phyloP scores from a whole-genome alignment of 2,888 invertebrate genomes.

The Archips crataeganus region DNA sequence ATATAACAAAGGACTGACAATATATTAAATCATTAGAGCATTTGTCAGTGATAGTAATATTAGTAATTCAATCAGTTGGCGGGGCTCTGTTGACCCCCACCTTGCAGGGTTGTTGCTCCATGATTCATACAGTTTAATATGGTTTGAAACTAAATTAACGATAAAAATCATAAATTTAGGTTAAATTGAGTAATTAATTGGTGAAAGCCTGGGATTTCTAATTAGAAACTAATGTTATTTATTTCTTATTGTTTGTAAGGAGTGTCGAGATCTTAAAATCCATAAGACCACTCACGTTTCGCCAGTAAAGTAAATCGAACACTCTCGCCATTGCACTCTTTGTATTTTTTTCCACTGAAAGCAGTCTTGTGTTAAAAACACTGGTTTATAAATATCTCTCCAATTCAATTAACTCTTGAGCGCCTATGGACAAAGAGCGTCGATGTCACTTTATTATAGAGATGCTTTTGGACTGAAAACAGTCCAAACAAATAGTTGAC shows the following conservation, averaged over 20 bases:
- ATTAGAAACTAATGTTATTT: neutral
- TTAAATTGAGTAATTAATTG: neutral
- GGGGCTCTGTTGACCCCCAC: constrained; percentile 70
- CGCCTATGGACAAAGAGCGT: neutral
- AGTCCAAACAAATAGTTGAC: neutral
- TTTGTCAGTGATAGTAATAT: constrained; percentile 3
- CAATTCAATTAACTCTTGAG: neutral
- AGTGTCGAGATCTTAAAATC: neutral
- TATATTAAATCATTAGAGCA: constrained; percentile 17
- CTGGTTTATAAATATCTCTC: neutral
- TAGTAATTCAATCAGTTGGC: constrained; percentile 52
- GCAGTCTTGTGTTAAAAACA: neutral
- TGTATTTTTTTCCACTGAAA: neutral
- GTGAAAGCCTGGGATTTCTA: neutral
- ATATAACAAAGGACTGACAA: constrained; percentile 26
- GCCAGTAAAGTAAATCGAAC: neutral
- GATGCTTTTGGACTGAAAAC: neutral
- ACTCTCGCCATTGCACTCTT: neutral
- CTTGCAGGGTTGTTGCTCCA: constrained; percentile 69
- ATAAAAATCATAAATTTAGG: no score
- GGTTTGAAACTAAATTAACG: neutral
- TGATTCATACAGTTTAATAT: neutral
- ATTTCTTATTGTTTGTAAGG: neutral
- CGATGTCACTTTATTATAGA: neutral
- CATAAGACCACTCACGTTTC: neutral